phyloP scores from a whole-genome alignment of 2,888 invertebrate species.

The Suillia variegata region DNA sequence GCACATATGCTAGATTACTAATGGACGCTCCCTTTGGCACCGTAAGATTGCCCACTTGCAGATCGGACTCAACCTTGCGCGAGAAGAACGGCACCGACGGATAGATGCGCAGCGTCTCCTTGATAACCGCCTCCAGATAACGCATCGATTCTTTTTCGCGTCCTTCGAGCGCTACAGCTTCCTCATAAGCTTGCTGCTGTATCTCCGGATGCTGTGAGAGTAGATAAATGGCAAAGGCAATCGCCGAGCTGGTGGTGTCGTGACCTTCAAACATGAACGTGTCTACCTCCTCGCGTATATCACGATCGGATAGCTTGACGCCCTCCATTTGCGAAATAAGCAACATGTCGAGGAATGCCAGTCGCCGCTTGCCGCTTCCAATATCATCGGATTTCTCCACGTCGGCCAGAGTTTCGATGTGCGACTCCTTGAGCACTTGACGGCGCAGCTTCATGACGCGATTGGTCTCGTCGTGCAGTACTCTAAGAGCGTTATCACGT shows the following conservation, averaged over 20 bases:
- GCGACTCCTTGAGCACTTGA: constrained; percentile 40
- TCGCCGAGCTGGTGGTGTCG: constrained; percentile 65
- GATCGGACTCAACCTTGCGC: constrained; percentile 61
- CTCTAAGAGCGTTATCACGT: constrained; percentile 37
- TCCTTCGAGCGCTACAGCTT: constrained; percentile 56
- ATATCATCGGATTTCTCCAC: constrained; percentile 35
- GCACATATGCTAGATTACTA: constrained; percentile 58
- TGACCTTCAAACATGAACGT: constrained; percentile 68
- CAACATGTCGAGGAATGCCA: constrained; percentile 63
- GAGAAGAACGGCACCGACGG: constrained; percentile 64
- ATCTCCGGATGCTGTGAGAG: constrained; percentile 63
- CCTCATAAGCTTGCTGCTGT: constrained; percentile 61
- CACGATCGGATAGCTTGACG: constrained; percentile 59
- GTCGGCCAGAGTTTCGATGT: constrained; percentile 34
- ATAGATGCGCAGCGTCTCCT: constrained; percentile 66
- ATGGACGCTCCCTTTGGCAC: constrained; percentile 61
- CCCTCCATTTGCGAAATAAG: constrained; percentile 62
- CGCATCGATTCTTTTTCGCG: constrained; percentile 58
- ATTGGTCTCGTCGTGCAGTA: constrained; percentile 53
- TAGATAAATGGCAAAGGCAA: constrained; percentile 64
- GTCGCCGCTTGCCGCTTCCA: constrained; percentile 54
- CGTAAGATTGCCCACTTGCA: constrained; percentile 54
- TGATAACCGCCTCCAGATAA: constrained; percentile 66
- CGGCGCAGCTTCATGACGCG: constrained; percentile 52
- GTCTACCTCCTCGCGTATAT: constrained; percentile 66